A percentile compares a stretch with the other conserved stretches of the same genome.
phyloP scores from a whole-genome alignment of 2,888 invertebrate genomes.

The Patella pellucida region DNA sequence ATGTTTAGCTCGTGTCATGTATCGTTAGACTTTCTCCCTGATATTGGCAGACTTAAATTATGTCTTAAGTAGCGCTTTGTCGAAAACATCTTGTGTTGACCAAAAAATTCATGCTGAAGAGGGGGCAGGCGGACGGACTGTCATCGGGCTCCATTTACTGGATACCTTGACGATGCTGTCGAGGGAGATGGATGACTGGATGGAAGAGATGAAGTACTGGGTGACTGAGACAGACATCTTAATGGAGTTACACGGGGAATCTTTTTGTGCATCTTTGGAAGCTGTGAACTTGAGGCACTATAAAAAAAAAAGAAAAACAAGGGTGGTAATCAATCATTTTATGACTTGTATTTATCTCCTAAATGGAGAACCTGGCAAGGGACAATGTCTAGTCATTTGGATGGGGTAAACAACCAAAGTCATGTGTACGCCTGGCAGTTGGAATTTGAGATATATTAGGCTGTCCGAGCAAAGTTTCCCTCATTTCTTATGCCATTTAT shows the following conservation, averaged over 20 bases:
- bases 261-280: constrained; percentile 37
- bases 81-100: too few relatives aligned
- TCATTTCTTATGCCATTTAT: too few relatives aligned
- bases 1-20: too few relatives aligned
- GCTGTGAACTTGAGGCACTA: constrained; percentile 35
- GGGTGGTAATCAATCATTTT: background rate
- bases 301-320: background rate
- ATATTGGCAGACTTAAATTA: too few relatives aligned
- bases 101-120: constrained; percentile 48
- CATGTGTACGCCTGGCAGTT: too few relatives aligned
- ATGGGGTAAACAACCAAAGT: too few relatives aligned
- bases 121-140: constrained; percentile 65
- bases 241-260: constrained; percentile 26
- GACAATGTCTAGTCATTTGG: background rate
- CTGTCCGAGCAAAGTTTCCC: too few relatives aligned
- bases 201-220: constrained; percentile 15
- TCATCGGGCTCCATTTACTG: constrained; percentile 49
- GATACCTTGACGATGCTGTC: constrained; percentile 19
- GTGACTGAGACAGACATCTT: constrained; percentile 17
- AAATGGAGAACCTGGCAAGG: background rate
- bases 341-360: background rate
- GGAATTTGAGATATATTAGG: too few relatives aligned
- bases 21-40: too few relatives aligned
- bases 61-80: too few relatives aligned
- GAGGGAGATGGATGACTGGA: constrained; percentile 22